Evolutionary conservation across 2,888 invertebrate species (phyloP).

Genomic region (Callyntrura guangdongensis): DNA sequence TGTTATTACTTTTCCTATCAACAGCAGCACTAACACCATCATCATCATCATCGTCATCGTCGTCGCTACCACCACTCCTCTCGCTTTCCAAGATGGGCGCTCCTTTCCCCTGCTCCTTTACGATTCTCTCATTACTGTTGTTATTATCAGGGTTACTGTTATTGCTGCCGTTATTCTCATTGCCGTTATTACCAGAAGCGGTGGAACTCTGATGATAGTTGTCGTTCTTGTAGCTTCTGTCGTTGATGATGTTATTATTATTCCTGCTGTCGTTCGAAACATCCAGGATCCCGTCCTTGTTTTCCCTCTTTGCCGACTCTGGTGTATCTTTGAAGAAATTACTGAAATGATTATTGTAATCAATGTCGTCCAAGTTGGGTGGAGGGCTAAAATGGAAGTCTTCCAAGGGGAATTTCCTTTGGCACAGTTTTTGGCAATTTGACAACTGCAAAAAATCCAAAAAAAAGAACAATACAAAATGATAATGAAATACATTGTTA

Average conservation of each 20-base stretch:
- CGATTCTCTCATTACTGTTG: conserved; percentile 37
- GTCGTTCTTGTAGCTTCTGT: background rate
- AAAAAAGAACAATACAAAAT: background rate
- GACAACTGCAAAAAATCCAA: conserved; percentile 78
- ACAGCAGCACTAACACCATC: background rate
- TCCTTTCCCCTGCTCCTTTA: background rate
- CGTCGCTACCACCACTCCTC: conserved; percentile 22
- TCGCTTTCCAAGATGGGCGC: conserved; percentile 56
- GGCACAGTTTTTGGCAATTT: conserved; percentile 74
- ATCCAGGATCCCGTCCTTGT: background rate
- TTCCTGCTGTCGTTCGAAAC: background rate
- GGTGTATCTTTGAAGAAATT: background rate
- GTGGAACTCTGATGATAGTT: background rate
- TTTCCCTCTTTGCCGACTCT: background rate
- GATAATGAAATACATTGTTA: too few species aligned
- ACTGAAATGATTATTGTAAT: conserved; percentile 1
- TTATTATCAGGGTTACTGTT: conserved; percentile 52
- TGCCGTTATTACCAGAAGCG: conserved; percentile 37
- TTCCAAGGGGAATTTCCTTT: conserved; percentile 58
- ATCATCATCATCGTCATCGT: too few species aligned
- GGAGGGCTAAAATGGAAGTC: background rate
- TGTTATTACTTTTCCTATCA: conserved; percentile 76
- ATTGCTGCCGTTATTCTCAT: conserved; percentile 37
- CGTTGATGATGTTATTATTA: conserved; percentile 33
- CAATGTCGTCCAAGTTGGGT: background rate